phyloP scores from a whole-genome alignment of 1,140 invertebrate genomes.

The Pseudomyrmex flavicornis region DNA sequence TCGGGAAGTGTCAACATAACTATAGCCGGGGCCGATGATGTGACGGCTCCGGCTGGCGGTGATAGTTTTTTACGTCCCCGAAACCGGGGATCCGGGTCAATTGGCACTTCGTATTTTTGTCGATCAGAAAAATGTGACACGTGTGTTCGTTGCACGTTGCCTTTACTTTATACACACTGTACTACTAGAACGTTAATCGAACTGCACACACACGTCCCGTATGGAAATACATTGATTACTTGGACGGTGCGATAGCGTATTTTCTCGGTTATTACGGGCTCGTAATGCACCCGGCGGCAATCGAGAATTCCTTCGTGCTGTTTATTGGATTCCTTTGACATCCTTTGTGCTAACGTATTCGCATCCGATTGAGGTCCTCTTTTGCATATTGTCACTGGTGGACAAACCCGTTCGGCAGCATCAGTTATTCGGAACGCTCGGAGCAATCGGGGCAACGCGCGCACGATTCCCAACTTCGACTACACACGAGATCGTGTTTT shows the following conservation, averaged over 20 bases:
- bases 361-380: slow-evolving; percentile 34
- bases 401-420: slow-evolving; percentile 32
- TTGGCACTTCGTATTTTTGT: slow-evolving; percentile 41
- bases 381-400: slow-evolving; percentile 42
- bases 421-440: background rate
- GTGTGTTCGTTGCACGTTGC: background rate
- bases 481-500: background rate
- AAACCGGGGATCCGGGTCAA: slow-evolving; percentile 33
- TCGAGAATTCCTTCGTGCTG: slow-evolving; percentile 50
- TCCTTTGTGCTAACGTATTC: slow-evolving; percentile 52
- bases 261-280: slow-evolving; percentile 47
- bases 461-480: slow-evolving; percentile 1
- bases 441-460: slow-evolving; percentile 15
- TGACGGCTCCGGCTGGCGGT: background rate
- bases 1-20: background rate
- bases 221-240: slow-evolving; percentile 41
- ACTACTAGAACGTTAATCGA: slow-evolving; percentile 23
- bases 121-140: slow-evolving; percentile 25
- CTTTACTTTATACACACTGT: background rate
- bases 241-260: slow-evolving; percentile 29
- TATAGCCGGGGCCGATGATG: background rate
- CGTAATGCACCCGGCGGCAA: slow-evolving; percentile 46
- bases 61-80: slow-evolving; percentile 36
- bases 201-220: background rate
- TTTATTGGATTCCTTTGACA: slow-evolving; percentile 63